Evolutionary conservation across 2,797 vertebrate genomes (phyloP), one percentile per base, ranked within the genome.

Genomic region (Pelodytes ibericus): DNA sequence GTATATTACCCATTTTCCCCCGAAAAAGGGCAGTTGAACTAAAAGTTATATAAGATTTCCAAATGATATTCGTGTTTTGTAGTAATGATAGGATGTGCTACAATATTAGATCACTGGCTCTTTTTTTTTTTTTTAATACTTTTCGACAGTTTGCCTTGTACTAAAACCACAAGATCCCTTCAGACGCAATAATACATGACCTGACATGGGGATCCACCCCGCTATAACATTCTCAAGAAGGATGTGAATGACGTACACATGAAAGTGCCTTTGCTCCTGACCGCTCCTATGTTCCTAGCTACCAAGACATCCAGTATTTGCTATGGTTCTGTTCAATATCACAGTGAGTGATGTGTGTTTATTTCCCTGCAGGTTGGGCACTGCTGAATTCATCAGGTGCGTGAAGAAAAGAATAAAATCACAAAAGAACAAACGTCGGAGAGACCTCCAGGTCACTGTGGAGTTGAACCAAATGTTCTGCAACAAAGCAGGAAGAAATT

Each of bases 221-320:
- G 47, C 64, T 71, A 39, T 71, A 49, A 72, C 75, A 71, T 77
- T 77, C 68, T 65, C 44, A 59, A 51, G 33, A 60, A 59, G 25
- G 29, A 77, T 72, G 60, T 36, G 60, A 72, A 71, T 77, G 75
- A 77, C 75, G 69, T 69, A 77, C 60, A 56, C 33, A 56, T 66
- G 68, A 41, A 77, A 71, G 67, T 58, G 51, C 75, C 29, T 30
- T 16, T 11, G 44, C 47, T 69, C 65, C 44, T 69, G 69, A 71
- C 75, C 61, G 13, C 75, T 72, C 75, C 75, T 72, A 49, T 65
- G 29, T 72, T 77, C 31, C 69, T 72, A 61, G 75, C 75, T 77
- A 71, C 75, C 62, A 66, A 51, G 13, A 59, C n/a, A 72, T 77
- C 51, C 24, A 51, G 18, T 71, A n/a, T 65, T 66, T 47, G 51